phyloP scores from a whole-genome alignment of 2,113 vertebrate species.

The Corythoichthys intestinalis region DNA sequence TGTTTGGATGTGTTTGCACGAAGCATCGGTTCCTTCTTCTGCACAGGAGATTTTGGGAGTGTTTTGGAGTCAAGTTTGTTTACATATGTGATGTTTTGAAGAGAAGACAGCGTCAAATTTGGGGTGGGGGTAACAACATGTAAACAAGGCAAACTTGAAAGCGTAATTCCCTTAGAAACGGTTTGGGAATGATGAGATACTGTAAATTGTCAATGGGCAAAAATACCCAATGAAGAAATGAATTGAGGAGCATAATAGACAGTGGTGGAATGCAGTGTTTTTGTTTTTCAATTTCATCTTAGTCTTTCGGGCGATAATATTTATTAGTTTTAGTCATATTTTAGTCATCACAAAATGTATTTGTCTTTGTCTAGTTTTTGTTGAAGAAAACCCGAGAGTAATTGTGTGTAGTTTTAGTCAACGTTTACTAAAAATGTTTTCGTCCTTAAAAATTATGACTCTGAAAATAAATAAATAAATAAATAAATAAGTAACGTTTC shows the following conservation, averaged over 20 bases:
- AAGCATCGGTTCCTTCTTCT: neutral
- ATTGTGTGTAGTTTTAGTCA: too few relatives aligned
- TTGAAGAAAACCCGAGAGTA: too few relatives aligned
- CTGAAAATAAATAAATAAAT: too few relatives aligned
- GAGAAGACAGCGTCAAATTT: neutral
- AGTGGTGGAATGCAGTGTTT: too few relatives aligned
- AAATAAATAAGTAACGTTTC: too few relatives aligned
- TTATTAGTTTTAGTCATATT: too few relatives aligned
- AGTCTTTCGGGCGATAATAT: too few relatives aligned
- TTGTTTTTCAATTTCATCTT: too few relatives aligned
- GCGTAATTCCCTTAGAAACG: neutral
- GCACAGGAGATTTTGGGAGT: neutral
- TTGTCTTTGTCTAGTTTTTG: too few relatives aligned
- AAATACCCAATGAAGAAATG: neutral
- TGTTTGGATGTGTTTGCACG: constrained; percentile 1
- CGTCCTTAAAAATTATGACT: too few relatives aligned
- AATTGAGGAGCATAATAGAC: neutral
- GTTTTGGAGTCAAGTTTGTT: constrained; percentile 1
- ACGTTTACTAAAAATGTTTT: too few relatives aligned
- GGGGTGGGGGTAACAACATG: neutral
- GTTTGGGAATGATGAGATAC: neutral
- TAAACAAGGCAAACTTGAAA: constrained; percentile 1
- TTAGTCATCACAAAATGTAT: too few relatives aligned
- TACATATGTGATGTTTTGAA: constrained; percentile 3
- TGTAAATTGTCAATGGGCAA: neutral